Evolutionary conservation across 2,888 invertebrate genomes (phyloP).

Genomic region (Hemaris fuciformis): DNA sequence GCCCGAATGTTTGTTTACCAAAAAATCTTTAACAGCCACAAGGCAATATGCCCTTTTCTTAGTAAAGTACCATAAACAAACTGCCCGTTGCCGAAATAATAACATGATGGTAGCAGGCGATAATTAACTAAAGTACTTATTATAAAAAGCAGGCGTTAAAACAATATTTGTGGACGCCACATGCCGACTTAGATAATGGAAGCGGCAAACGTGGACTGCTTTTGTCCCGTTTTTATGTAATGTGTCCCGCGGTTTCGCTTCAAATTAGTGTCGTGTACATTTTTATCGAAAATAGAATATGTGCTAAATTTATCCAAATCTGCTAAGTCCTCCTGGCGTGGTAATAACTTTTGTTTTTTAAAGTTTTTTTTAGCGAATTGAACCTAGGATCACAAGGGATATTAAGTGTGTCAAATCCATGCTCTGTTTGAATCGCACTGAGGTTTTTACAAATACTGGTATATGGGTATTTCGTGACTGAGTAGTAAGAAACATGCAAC

Average conservation of each 20-base stretch:
- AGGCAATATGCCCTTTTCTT: background rate
- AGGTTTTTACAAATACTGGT: too few relatives aligned
- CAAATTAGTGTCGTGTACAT: background rate
- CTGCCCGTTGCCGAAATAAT: background rate
- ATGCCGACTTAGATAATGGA: constrained; percentile 51
- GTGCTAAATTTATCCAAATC: too few relatives aligned
- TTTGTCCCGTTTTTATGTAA: background rate
- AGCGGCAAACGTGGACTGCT: constrained; percentile 30
- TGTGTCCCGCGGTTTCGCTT: background rate
- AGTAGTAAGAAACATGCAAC: too few relatives aligned
- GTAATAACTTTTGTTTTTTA: too few relatives aligned
- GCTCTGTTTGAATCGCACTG: too few relatives aligned
- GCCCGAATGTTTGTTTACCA: background rate
- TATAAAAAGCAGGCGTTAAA: constrained; percentile 65
- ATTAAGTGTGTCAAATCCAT: too few relatives aligned
- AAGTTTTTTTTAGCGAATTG: too few relatives aligned
- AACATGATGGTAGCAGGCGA: constrained; percentile 10
- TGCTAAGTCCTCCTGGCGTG: too few relatives aligned
- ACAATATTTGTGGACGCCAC: constrained; percentile 64
- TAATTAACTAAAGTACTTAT: constrained; percentile 31
- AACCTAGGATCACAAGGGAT: too few relatives aligned
- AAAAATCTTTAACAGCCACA: too few relatives aligned
- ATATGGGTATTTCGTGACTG: too few relatives aligned
- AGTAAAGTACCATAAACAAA: constrained; percentile 4
- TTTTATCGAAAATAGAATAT: too few relatives aligned